Percentiles rank a stretch among this genome's conserved stretches.
Evolutionary conservation across 2,113 vertebrate species (phyloP).

Genomic region (Oriolus oriolus): DNA sequence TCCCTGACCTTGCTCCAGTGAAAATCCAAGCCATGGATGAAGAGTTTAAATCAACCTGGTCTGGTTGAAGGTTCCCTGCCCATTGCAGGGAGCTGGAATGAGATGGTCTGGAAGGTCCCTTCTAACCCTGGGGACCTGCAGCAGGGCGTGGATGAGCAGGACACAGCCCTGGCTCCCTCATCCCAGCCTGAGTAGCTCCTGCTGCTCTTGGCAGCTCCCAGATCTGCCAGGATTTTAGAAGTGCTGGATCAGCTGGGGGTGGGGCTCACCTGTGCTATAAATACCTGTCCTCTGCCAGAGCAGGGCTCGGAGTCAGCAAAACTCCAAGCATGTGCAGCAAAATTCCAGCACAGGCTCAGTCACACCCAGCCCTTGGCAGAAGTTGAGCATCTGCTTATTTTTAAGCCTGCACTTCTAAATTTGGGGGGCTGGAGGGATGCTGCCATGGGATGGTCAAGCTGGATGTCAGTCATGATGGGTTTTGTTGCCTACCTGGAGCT

Average conservation of each 20-base stretch:
- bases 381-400: background rate
- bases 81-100: background rate
- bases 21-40: background rate
- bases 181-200: background rate
- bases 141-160: background rate
- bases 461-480: rapidly evolving
- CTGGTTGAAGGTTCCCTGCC: background rate
- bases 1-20: background rate
- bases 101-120: background rate
- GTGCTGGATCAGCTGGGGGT: background rate
- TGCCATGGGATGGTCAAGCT: background rate
- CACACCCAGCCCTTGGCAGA: background rate
- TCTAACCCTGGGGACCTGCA: background rate
- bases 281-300: background rate
- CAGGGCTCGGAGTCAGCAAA: background rate
- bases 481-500: background rate
- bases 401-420: background rate
- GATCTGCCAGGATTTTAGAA: rapidly evolving
- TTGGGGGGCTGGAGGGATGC: background rate
- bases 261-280: background rate
- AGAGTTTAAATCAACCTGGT: background rate
- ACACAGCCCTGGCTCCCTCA: background rate
- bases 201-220: background rate
- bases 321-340: too few relatives aligned
- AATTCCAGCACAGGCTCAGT: background rate